A percentile compares a stretch with the other conserved stretches of the same genome.
These are phyloP conservation scores for Diuraphis noxia DNA, from an alignment of 1,140 invertebrate species.

Conservation along the genomic window DNA sequence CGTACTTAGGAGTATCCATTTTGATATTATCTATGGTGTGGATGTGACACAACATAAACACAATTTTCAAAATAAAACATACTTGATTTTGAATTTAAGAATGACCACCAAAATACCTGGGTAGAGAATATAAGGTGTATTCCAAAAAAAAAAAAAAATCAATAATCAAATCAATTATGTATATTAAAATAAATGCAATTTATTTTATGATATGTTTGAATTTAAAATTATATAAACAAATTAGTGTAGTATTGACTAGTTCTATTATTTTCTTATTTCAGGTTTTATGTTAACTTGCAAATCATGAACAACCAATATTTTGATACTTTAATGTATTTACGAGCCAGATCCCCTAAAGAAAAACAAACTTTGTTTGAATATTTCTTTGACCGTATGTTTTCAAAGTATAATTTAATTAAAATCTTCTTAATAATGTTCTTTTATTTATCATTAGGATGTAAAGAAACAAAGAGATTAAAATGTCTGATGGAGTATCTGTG, in stretches of 20 bases:
- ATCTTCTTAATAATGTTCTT: not conserved
- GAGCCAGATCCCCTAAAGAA: not conserved
- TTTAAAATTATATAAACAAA: not conserved
- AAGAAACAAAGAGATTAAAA: conserved; percentile 23
- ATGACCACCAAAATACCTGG: not conserved
- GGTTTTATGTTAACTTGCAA: conserved; percentile 37
- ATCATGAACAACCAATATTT: conserved; percentile 29
- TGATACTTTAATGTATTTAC: conserved; percentile 14
- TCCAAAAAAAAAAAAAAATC: too few relatives aligned
- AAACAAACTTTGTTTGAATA: conserved; percentile 33
- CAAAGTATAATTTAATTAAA: not conserved
- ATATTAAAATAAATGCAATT: not conserved
- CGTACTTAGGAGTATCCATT: too few relatives aligned
- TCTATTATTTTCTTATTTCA: not conserved
- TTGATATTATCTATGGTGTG: too few relatives aligned
- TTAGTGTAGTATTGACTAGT: not conserved
- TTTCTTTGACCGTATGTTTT: conserved; percentile 38
- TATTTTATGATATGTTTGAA: not conserved
- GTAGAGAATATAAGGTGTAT: not conserved
- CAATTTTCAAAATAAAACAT: too few relatives aligned
- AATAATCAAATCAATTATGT: not conserved
- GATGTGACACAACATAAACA: too few relatives aligned
- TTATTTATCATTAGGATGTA: conserved; percentile 28
- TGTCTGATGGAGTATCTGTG: not conserved
- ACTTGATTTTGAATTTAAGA: too few relatives aligned